Base-by-base conservation (phyloP, 2,797 vertebrate genomes). In the Channa striata region DNA sequence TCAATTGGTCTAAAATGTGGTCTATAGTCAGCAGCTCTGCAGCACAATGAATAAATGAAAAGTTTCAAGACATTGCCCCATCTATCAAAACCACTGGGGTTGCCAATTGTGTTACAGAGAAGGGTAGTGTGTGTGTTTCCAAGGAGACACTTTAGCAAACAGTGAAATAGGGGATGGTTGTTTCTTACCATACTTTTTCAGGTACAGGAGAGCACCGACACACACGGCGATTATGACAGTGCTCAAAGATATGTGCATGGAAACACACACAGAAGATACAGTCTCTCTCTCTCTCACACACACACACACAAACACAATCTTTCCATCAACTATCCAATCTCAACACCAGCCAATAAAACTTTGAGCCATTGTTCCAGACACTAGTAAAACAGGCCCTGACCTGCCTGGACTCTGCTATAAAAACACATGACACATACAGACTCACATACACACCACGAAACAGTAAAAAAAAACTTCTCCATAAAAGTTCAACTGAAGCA, bases 311-410 rank as follows among this genome's bases (percentile, higher is more conserved):
- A 19, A 51, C 33, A 39, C 61, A 43, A 63, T 43, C 53, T 21
- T 51, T 68, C 48, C 78, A 83, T 87, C 80, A 68, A 0, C 10
- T 17, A 77, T 79, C 73, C 85, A 87, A 87, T 91, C 84, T 83
- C 74, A 75, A 30, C 33, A 39, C 65, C 17, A 10, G 52, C 67
- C 71, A 80, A 81, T 90, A 90, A 90, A 87, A 77, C 40, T 54
- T 0, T 21, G 19, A 46, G 59, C 40, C 2, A 16, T 60, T 68
- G 67, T 79, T 62, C 52, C 54, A 39, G 48, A 76, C 62, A 56
- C 46, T 68, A 74, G 72, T 88, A 79, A 90, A 88, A 81, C 64
- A 39, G 16, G 57, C 36, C 73, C 73, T 25, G 68, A 80, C 76
- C 77, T 42, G 66, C 62, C 77, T 42, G 66, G 62, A 42, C 54